Conservation (phyloP, 2,113 vertebrate species). For the Oreochromis tanganicae region DNA sequence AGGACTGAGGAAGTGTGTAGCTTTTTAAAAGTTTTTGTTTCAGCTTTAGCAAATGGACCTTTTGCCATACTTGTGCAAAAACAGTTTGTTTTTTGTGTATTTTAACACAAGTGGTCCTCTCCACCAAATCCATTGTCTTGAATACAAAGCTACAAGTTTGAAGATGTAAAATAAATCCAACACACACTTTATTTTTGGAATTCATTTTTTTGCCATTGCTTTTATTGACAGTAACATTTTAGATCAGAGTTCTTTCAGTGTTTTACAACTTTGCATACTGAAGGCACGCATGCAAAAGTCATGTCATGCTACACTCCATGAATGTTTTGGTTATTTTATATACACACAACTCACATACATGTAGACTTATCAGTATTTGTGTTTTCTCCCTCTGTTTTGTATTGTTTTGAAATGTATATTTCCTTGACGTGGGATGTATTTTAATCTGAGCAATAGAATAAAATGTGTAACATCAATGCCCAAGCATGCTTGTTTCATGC, state of each 20-base stretch:
- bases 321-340: constrained; percentile 28
- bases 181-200: background rate
- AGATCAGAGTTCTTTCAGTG: background rate
- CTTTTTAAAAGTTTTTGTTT: constrained; percentile 7
- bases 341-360: background rate
- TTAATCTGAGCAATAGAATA: constrained; percentile 62
- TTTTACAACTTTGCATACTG: background rate
- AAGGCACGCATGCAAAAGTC: constrained; percentile 24
- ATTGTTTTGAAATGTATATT: constrained; percentile 50
- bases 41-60: constrained; percentile 24
- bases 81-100: background rate
- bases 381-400: constrained; percentile 41
- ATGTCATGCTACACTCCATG: constrained; percentile 20
- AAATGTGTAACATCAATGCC: constrained; percentile 34
- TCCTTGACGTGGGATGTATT: constrained; percentile 50
- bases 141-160: background rate
- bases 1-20: background rate
- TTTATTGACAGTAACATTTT: background rate
- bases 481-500: background rate
- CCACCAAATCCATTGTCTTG: background rate
- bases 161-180: background rate
- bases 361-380: constrained; percentile 19
- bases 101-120: background rate
- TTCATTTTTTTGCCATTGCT: background rate
- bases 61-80: background rate